Evolutionary conservation across 2,888 invertebrate genomes (phyloP).

Genomic region (Cheilosia vulpina): DNA sequence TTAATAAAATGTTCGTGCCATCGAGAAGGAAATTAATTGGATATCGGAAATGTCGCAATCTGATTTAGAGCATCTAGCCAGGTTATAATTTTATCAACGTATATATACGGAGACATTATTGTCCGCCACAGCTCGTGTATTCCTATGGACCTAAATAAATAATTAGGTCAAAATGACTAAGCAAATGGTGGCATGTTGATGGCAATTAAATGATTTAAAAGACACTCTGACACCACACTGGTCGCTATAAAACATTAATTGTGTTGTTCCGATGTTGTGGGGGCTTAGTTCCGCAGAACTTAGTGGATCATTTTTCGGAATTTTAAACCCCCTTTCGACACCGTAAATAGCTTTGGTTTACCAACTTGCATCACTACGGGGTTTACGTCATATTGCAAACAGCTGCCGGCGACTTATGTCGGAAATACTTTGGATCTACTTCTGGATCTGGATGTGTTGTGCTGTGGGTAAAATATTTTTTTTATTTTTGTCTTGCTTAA

Average conservation of each 20-base stretch:
- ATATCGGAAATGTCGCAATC: constrained; percentile 66
- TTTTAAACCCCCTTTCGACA: too few relatives aligned
- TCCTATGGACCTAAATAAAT: neutral
- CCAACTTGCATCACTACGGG: too few relatives aligned
- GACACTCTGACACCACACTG: constrained; percentile 17
- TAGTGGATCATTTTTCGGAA: too few relatives aligned
- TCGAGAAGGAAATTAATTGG: constrained; percentile 52
- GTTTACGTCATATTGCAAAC: too few relatives aligned
- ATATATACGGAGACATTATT: constrained; percentile 16
- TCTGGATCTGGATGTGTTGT: too few relatives aligned
- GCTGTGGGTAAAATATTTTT: too few relatives aligned
- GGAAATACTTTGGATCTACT: too few relatives aligned
- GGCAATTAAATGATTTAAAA: constrained; percentile 53
- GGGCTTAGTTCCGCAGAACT: too few relatives aligned
- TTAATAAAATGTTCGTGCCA: constrained; percentile 49
- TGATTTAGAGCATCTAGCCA: constrained; percentile 61
- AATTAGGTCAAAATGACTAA: constrained; percentile 35
- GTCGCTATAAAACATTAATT: constrained; percentile 43
- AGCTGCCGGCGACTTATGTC: too few relatives aligned
- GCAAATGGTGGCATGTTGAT: constrained; percentile 8
- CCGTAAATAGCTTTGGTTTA: too few relatives aligned
- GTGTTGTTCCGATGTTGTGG: neutral
- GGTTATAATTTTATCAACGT: constrained; percentile 67
- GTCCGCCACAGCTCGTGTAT: constrained; percentile 25
- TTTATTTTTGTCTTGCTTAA: too few relatives aligned